phyloP scores from a whole-genome alignment of 2,888 invertebrate genomes.

The Drosophila setosimentum region DNA sequence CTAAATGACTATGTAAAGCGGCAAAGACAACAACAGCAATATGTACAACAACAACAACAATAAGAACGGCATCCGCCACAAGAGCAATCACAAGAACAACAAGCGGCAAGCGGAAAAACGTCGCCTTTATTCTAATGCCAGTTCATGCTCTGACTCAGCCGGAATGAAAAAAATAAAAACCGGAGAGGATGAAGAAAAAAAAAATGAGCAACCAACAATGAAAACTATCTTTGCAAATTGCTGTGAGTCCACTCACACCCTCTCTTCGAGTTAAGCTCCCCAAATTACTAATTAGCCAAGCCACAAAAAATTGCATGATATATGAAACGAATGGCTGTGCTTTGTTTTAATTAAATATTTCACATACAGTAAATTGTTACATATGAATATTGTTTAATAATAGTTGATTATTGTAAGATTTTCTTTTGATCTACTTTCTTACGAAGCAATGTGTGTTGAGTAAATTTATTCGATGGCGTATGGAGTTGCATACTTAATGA shows the following conservation, averaged over 20 bases:
- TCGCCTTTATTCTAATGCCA: constrained; percentile 76
- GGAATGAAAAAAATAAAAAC: constrained; percentile 24
- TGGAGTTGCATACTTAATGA: constrained; percentile 5
- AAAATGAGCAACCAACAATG: constrained; percentile 7
- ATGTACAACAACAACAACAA: background rate
- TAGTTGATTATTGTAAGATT: background rate
- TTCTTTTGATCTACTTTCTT: too few species aligned
- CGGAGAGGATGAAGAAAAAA: constrained; percentile 8
- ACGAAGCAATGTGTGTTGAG: background rate
- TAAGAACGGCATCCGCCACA: constrained; percentile 28
- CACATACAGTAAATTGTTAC: background rate
- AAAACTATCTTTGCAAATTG: constrained; percentile 16
- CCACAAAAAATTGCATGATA: background rate
- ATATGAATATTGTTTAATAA: background rate
- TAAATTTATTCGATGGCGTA: background rate
- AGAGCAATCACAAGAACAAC: constrained; percentile 43
- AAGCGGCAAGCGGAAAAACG: constrained; percentile 65
- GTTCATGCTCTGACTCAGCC: constrained; percentile 64
- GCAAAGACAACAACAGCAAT: constrained; percentile 36
- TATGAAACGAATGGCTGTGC: background rate
- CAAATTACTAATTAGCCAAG: constrained; percentile 1
- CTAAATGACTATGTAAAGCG: constrained; percentile 71
- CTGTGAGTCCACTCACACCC: constrained; percentile 3
- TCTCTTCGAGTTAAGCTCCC: background rate
- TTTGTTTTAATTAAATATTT: constrained; percentile 1